Evolutionary conservation across 2,888 invertebrate species (phyloP).

Genomic region (Euclidia mi): DNA sequence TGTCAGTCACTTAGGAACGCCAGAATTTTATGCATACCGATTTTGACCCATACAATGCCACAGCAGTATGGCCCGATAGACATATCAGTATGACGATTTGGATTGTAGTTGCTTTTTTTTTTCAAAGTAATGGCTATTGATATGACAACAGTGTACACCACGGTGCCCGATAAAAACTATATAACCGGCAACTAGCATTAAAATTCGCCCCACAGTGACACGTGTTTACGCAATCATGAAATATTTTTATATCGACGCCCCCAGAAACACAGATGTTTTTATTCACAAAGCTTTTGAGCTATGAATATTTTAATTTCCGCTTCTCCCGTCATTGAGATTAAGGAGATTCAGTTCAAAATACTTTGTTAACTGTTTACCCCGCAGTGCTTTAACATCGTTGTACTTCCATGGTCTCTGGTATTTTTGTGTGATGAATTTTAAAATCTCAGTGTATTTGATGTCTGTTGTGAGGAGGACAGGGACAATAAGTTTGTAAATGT

Average conservation of each 20-base stretch:
- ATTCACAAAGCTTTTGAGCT: conserved; percentile 54
- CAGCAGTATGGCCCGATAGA: too few relatives aligned
- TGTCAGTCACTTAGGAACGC: too few relatives aligned
- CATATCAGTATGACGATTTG: too few relatives aligned
- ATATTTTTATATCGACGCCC: conserved; percentile 49
- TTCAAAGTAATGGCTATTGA: conserved; percentile 4
- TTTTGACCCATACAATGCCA: too few relatives aligned
- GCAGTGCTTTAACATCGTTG: conserved; percentile 22
- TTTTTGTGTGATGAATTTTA: conserved; percentile 28
- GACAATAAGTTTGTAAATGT: too few relatives aligned
- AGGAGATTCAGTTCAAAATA: conserved; percentile 45
- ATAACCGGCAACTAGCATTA: conserved; percentile 12
- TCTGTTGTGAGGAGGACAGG: not conserved
- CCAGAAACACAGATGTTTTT: conserved; percentile 53
- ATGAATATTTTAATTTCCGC: conserved; percentile 63
- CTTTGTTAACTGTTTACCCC: conserved; percentile 53
- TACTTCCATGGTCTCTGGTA: conserved; percentile 18
- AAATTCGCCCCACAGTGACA: conserved; percentile 19
- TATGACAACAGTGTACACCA: conserved; percentile 1
- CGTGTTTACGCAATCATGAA: conserved; percentile 24
- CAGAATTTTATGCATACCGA: too few relatives aligned
- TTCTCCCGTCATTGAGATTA: conserved; percentile 44
- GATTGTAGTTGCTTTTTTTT: too few relatives aligned
- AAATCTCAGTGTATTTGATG: conserved; percentile 1
- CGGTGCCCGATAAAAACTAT: conserved; percentile 4